These are phyloP conservation scores for Pristionchus pacificus DNA, from an alignment of 1,140 invertebrate species.

Conservation along the genomic window DNA sequence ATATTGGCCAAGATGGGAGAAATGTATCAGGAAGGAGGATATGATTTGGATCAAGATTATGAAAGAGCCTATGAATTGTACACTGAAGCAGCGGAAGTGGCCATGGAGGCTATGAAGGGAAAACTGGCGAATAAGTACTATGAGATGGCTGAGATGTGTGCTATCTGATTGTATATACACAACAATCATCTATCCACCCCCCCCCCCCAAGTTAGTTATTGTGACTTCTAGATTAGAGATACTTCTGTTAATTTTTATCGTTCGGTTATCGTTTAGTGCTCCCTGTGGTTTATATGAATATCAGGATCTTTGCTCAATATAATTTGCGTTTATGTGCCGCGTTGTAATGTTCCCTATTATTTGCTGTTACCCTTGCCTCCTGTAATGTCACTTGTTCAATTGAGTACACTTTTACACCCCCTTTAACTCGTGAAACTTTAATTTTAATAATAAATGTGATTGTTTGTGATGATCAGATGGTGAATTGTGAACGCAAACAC, in stretches of 20 bases:
- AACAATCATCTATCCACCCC: background rate
- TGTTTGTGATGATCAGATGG: too few relatives aligned
- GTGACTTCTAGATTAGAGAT: background rate
- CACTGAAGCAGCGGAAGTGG: conserved; percentile 63
- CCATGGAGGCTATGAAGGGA: conserved; percentile 65
- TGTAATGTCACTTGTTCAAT: too few relatives aligned
- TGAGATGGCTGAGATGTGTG: conserved; percentile 62
- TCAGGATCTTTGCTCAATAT: background rate
- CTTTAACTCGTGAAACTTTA: background rate
- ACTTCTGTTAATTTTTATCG: too few relatives aligned
- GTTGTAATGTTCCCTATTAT: background rate
- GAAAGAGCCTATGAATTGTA: conserved; percentile 62
- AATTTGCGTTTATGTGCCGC: background rate
- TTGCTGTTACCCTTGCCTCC: too few relatives aligned
- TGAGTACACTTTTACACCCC: background rate
- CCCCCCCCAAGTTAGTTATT: background rate
- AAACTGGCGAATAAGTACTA: conserved; percentile 65
- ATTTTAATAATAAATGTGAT: too few relatives aligned
- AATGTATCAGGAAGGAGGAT: conserved; percentile 61
- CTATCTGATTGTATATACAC: conserved; percentile 28
- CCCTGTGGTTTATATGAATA: background rate
- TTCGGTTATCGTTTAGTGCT: background rate
- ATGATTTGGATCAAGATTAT: conserved; percentile 59
- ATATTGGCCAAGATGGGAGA: conserved; percentile 62
- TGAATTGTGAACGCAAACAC: too few relatives aligned